Evolutionary conservation across 2,113 vertebrate species (phyloP).

Genomic region (Abramis brama): DNA sequence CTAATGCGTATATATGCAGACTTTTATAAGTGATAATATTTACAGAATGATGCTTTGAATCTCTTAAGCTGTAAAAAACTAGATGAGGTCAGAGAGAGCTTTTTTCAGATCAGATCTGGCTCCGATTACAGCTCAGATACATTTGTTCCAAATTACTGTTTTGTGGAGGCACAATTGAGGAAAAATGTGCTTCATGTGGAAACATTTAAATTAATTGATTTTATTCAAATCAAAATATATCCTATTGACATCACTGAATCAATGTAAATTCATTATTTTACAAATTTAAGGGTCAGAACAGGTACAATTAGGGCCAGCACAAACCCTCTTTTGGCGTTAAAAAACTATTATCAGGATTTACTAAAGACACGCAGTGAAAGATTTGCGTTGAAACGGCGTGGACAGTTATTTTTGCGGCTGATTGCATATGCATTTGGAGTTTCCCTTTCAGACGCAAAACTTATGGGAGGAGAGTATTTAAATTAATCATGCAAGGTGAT

Average conservation of each 20-base stretch:
- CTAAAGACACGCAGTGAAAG: no score
- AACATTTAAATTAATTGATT: background rate
- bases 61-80: conserved; percentile 9
- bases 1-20: conserved; percentile 28
- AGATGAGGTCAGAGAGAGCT: background rate
- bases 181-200: conserved; percentile 22
- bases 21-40: conserved; percentile 35
- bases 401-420: no score
- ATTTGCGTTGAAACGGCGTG: no score
- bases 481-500: no score
- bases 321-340: no score
- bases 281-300: background rate
- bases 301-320: background rate
- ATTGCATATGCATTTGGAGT: no score
- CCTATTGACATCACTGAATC: background rate
- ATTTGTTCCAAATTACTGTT: conserved; percentile 17
- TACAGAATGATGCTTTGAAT: conserved; percentile 16
- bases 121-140: conserved; percentile 14
- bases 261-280: background rate
- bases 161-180: background rate
- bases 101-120: conserved; percentile 21
- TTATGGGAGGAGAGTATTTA: no score
- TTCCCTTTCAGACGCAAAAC: no score
- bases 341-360: no score
- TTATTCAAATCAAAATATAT: background rate